phyloP scores from a whole-genome alignment of 2,113 vertebrate species.

The Bubalus kerabau region DNA sequence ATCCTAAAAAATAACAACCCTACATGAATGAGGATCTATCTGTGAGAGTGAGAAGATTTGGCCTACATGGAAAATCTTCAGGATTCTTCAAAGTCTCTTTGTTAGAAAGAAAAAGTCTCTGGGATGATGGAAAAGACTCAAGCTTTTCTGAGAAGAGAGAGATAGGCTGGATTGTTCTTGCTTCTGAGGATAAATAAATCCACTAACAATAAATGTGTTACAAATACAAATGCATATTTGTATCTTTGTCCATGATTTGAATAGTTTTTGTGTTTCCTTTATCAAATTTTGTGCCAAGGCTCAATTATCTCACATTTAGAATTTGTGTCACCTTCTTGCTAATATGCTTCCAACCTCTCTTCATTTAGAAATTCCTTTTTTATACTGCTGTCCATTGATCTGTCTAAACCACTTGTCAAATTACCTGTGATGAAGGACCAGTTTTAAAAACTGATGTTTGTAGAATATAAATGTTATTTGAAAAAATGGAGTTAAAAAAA shows the following conservation, averaged over 20 bases:
- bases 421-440: not conserved
- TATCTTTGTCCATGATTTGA: not conserved
- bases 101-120: not conserved
- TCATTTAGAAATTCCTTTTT: conserved; percentile 16
- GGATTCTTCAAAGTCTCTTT: not conserved
- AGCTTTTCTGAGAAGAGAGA: not conserved
- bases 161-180: not conserved
- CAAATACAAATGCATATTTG: not conserved
- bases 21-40: not conserved
- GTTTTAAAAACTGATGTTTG: conserved; percentile 5
- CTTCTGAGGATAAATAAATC: not conserved
- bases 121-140: not conserved
- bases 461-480: not conserved
- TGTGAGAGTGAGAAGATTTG: not conserved
- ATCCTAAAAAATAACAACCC: not conserved
- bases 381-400: not conserved
- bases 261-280: not conserved
- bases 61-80: not conserved
- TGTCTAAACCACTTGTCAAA: conserved; percentile 13
- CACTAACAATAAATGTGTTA: not conserved
- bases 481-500: not conserved
- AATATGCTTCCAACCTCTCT: not conserved
- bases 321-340: not conserved
- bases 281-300: not conserved
- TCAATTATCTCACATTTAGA: not conserved